Percentiles rank a stretch among this genome's conserved stretches.
Conservation (phyloP, 2,113 vertebrate species). For the Burhinus bistriatus region DNA sequence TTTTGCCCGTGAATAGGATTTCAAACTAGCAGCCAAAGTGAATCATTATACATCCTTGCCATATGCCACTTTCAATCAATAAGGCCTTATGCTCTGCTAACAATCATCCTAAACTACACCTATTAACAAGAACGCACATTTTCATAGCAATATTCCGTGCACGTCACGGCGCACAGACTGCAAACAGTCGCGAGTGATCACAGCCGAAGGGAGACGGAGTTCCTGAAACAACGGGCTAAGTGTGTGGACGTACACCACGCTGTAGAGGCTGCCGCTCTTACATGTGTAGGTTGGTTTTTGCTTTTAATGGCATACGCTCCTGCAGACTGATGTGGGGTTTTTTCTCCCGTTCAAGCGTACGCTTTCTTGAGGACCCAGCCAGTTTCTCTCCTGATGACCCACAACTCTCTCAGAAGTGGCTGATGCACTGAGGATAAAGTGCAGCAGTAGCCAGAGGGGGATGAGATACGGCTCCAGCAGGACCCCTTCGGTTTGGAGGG, state of each 20-base stretch:
- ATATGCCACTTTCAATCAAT: slow-evolving; percentile 72
- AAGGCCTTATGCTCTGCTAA: slow-evolving; percentile 69
- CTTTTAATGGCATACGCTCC: slow-evolving; percentile 32
- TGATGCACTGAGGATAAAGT: not conserved
- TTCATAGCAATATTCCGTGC: slow-evolving; percentile 35
- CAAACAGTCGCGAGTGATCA: slow-evolving; percentile 3
- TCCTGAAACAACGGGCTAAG: not conserved
- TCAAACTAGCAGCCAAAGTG: slow-evolving; percentile 61
- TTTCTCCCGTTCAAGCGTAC: not conserved
- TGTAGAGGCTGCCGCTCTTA: slow-evolving; percentile 58
- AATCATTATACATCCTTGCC: slow-evolving; percentile 68
- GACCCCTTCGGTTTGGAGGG: not conserved
- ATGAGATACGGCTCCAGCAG: not conserved
- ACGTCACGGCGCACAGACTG: slow-evolving; percentile 5
- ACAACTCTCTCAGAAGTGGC: not conserved
- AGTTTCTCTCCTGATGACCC: not conserved
- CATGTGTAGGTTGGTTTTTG: slow-evolving; percentile 14
- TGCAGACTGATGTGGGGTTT: not conserved
- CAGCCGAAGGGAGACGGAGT: slow-evolving; percentile 21
- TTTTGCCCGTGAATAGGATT: slow-evolving; percentile 29
- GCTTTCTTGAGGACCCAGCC: not conserved
- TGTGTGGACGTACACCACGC: slow-evolving; percentile 22
- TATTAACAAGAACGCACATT: slow-evolving; percentile 66
- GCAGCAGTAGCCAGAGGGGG: not conserved
- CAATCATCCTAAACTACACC: slow-evolving; percentile 65